A percentile compares a stretch with the other conserved stretches of the same genome.
Conservation (phyloP, 2,888 invertebrate species). For the Pyrochroa serraticornis region DNA sequence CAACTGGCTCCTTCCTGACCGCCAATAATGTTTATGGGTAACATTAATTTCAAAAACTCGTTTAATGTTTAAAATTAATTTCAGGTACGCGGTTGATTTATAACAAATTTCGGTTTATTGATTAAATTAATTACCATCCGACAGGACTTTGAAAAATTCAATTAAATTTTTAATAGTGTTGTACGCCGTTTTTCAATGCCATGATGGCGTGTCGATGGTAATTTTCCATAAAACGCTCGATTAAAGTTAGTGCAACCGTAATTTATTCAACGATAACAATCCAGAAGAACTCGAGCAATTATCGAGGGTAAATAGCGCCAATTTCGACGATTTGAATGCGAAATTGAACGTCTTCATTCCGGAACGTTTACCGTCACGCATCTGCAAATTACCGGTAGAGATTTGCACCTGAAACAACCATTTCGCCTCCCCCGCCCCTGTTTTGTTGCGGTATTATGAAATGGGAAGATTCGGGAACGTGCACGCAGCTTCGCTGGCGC, state of each 20-base stretch:
- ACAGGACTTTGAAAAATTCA: slow-evolving; percentile 6
- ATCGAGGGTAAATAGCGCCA: slow-evolving; percentile 4
- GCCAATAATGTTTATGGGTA: slow-evolving; percentile 16
- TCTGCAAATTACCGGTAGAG: slow-evolving; percentile 11
- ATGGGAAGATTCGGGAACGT: slow-evolving; percentile 6
- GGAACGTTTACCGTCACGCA: neutral
- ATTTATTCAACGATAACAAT: neutral
- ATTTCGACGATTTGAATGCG: slow-evolving; percentile 12
- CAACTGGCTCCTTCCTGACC: slow-evolving; percentile 9
- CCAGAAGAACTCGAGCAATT: neutral
- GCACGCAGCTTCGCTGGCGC: slow-evolving; percentile 17
- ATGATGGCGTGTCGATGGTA: neutral
- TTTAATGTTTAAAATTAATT: slow-evolving; percentile 13
- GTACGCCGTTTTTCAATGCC: slow-evolving; percentile 1
- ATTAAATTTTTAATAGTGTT: slow-evolving; percentile 11
- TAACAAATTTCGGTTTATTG: slow-evolving; percentile 14
- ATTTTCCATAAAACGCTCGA: slow-evolving; percentile 1
- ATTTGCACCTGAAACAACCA: neutral
- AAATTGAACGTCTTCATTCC: slow-evolving; percentile 6
- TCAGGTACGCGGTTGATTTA: slow-evolving; percentile 15
- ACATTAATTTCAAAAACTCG: slow-evolving; percentile 19
- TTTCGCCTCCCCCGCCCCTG: no score
- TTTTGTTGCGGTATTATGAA: slow-evolving; percentile 9
- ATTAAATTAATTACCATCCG: slow-evolving; percentile 18
- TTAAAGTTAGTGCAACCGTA: slow-evolving; percentile 1